phyloP scores from a whole-genome alignment of 2,797 vertebrate species.

The Mus spretus region DNA sequence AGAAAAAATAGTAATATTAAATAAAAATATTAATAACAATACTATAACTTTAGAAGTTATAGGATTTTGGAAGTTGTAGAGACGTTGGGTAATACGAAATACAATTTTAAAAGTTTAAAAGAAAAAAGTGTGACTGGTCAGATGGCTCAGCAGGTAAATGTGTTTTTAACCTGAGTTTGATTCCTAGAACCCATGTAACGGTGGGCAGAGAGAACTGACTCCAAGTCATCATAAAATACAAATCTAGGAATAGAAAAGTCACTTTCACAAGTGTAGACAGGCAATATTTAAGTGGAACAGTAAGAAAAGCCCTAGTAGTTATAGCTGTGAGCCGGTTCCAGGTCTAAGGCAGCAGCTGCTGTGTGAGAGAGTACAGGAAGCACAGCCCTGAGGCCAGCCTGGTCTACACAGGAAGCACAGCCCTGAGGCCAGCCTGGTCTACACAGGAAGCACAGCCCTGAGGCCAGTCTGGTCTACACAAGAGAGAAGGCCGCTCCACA shows the following conservation, averaged over 20 bases:
- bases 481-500: background rate
- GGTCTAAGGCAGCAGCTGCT: background rate
- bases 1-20: constrained; percentile 33
- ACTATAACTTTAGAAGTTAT: constrained; percentile 36
- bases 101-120: constrained; percentile 30
- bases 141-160: background rate
- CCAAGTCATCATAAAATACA: background rate
- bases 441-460: too few relatives aligned
- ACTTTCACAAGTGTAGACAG: background rate
- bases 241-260: constrained; percentile 44
- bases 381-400: background rate
- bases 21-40: constrained; percentile 36
- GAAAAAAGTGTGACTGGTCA: background rate
- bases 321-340: constrained; percentile 1
- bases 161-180: background rate
- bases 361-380: background rate
- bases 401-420: background rate
- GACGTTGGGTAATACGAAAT: constrained; percentile 24
- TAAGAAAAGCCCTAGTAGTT: background rate
- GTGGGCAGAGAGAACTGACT: background rate
- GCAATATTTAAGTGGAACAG: background rate
- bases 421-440: background rate
- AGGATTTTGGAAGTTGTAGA: constrained; percentile 4
- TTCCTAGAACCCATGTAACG: background rate
- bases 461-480: background rate